phyloP scores from a whole-genome alignment of 1,140 invertebrate genomes.

The Asobara japonica region DNA sequence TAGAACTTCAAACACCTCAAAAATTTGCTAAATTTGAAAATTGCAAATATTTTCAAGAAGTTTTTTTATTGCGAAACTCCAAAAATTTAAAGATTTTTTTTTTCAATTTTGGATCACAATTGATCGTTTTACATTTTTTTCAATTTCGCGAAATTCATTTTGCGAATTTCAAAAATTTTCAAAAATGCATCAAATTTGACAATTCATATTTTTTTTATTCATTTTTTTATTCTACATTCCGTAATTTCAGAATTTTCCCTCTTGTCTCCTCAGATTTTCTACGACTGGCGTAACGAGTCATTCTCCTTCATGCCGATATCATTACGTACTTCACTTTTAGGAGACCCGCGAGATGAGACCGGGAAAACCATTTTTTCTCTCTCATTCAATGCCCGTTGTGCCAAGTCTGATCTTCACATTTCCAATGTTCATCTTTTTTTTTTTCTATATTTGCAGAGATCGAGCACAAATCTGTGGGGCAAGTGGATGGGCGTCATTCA shows the following conservation, averaged over 20 bases:
- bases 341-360: not conserved
- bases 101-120: too few species aligned
- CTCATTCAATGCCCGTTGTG: not conserved
- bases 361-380: not conserved
- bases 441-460: conserved; percentile 75
- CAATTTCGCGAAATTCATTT: too few species aligned
- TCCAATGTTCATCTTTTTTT: not conserved
- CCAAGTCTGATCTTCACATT: not conserved
- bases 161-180: too few species aligned
- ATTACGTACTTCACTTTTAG: not conserved
- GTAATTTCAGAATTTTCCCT: not conserved
- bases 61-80: too few species aligned
- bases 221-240: too few species aligned
- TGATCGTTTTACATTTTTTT: too few species aligned
- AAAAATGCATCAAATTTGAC: too few species aligned
- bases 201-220: not conserved
- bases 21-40: too few species aligned
- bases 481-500: conserved; percentile 98
- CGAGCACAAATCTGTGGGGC: conserved; percentile 89
- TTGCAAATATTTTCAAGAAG: too few species aligned
- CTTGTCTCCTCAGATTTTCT: not conserved
- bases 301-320: not conserved
- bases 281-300: not conserved
- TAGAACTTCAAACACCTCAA: too few species aligned
- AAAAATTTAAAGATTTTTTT: too few species aligned